Evolutionary conservation across 2,888 invertebrate genomes (phyloP), one percentile per base, ranked within the genome.

Genomic region (Cephus rjabovi): DNA sequence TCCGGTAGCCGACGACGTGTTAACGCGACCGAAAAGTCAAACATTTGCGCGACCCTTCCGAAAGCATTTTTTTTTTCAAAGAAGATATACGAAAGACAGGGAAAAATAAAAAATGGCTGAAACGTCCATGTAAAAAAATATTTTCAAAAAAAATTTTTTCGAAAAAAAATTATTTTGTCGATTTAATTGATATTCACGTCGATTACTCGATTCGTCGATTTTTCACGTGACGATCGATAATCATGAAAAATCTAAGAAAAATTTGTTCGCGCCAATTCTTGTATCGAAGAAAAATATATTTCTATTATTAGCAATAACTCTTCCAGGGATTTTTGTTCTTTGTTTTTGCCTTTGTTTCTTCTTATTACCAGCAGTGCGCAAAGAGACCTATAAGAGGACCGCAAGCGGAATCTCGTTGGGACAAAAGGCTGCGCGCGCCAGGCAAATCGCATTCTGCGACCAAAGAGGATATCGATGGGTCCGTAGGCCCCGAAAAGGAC

Each of bases 351-450:
- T 56, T 23, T 56, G 56, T 15, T 23, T 56, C 40, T 40, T 15
- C 56, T 56, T 56, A 23, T 56, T 56, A 23, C 23, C 56, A 1
- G 9, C 23, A 23, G 56, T 23, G 56, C 56, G 9, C 56, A 56
- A 40, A 40, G 56, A 1, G 23, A 23, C 56, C 56, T 56, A 56
- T 56, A 56, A 23, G 56, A 56, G 56, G 56, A 73, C 12, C 34
- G 70, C 75, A 75, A 68, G 75, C 77, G 73, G 78, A 78, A 74
- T 37, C 76, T 75, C 76, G 77, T 69, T 68, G 77, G 68, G 73
- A 75, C 40, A 40, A 73, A 40, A 40, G 37, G 35, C 71, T 69
- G 75, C 74, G 71, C 71, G 74, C 37, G 77, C 80, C 77, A 81
- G 76, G 76, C 74, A 75, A 79, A 78, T 74, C 56, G 56, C 56